Conservation (phyloP, 2,888 invertebrate genomes). For the Xanthia icteritia region DNA sequence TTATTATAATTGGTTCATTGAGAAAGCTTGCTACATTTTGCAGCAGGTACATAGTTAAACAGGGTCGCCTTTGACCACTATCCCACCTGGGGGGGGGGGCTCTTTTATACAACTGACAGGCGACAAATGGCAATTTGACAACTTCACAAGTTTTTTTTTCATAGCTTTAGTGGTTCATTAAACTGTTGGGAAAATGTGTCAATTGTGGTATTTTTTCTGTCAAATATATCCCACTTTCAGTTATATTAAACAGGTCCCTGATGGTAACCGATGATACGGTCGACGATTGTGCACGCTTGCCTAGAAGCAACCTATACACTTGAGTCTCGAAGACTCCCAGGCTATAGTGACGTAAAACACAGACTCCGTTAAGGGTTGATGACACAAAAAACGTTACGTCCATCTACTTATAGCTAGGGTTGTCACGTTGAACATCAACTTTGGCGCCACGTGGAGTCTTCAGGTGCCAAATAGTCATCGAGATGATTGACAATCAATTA, state of each 20-base stretch:
- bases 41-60: neutral
- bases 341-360: neutral
- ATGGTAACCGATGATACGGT: neutral
- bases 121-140: neutral
- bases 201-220: neutral
- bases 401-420: neutral
- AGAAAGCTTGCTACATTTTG: neutral
- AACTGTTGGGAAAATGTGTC: neutral
- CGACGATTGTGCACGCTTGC: neutral
- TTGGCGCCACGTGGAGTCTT: slow-evolving; percentile 42
- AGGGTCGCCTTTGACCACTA: neutral
- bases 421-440: slow-evolving; percentile 10
- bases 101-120: neutral
- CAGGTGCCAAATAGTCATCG: slow-evolving; percentile 47
- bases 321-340: neutral
- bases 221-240: neutral
- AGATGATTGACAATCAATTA: slow-evolving; percentile 53
- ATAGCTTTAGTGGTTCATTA: neutral
- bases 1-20: neutral
- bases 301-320: neutral
- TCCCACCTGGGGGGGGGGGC: too few relatives aligned
- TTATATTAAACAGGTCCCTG: neutral
- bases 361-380: neutral
- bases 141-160: neutral
- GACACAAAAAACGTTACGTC: neutral